A percentile compares a stretch with the other conserved stretches of the same genome.
Conservation (phyloP, 2,113 vertebrate species). For the Mohoua ochrocephala region DNA sequence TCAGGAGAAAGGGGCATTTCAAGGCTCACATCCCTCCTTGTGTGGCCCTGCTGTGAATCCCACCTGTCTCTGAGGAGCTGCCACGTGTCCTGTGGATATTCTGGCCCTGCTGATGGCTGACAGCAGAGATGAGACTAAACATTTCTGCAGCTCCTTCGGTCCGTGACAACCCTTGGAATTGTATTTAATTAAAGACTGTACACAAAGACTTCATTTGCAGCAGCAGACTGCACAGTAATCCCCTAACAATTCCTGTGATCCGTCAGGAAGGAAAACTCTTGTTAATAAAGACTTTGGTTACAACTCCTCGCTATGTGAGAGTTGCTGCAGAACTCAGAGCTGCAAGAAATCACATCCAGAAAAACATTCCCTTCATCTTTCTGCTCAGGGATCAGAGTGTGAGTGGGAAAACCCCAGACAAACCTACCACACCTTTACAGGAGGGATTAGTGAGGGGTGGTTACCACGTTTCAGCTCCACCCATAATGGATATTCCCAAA, state of each 20-base stretch:
- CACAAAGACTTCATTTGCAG: neutral
- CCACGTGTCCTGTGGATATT: rapidly evolving
- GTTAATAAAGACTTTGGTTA: neutral
- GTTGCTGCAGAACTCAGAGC: neutral
- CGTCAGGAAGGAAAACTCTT: neutral
- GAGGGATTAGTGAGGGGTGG: neutral
- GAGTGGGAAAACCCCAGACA: neutral
- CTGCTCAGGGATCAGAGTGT: neutral
- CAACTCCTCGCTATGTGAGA: neutral
- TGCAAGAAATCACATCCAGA: neutral
- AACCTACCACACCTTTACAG: neutral
- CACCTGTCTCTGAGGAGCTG: neutral
- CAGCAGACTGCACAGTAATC: neutral
- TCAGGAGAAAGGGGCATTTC: neutral
- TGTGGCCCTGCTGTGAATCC: neutral
- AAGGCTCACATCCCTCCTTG: neutral
- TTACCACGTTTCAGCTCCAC: neutral
- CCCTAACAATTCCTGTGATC: neutral
- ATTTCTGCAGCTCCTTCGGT: neutral
- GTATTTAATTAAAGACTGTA: neutral
- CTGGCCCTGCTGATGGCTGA: neutral
- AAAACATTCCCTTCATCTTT: neutral
- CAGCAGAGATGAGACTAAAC: neutral
- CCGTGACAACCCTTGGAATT: neutral
- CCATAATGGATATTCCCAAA: neutral